These are phyloP conservation scores for Amphiprion percula DNA, from an alignment of 2,113 vertebrate genomes.

Conservation along the genomic window DNA sequence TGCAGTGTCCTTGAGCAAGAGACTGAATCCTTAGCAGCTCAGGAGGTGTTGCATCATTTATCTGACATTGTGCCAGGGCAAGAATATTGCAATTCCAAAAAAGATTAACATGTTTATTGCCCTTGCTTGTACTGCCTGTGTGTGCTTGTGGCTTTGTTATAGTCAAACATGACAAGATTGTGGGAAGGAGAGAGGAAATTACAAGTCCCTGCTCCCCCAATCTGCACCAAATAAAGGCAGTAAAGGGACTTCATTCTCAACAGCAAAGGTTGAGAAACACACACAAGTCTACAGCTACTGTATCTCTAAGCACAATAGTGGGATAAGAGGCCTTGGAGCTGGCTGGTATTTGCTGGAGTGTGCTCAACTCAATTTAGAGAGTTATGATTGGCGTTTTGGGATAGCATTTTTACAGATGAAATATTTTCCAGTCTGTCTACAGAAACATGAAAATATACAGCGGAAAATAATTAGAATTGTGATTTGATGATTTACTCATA, in stretches of 20 bases:
- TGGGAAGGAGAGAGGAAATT: background rate
- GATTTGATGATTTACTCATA: too few species aligned
- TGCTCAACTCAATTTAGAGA: background rate
- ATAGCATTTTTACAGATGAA: slow-evolving; percentile 1
- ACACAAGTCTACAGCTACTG: background rate
- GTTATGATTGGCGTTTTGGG: background rate
- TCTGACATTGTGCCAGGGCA: slow-evolving; percentile 40
- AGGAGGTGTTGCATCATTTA: slow-evolving; percentile 41
- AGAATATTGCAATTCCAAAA: slow-evolving; percentile 16
- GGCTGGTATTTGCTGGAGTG: slow-evolving; percentile 10
- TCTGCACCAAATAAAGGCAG: background rate
- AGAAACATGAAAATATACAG: background rate
- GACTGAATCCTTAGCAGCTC: slow-evolving; percentile 31
- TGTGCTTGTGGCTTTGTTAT: background rate
- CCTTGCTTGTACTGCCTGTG: background rate
- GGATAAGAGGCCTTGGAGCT: slow-evolving; percentile 11
- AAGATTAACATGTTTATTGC: slow-evolving; percentile 3
- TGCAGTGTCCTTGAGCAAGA: slow-evolving; percentile 56
- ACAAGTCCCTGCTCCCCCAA: background rate
- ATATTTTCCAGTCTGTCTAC: background rate
- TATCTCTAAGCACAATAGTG: slow-evolving; percentile 14
- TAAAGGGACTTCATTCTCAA: background rate
- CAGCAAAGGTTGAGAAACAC: background rate
- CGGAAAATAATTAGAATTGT: too few species aligned
- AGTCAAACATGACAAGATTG: background rate